phyloP scores from a whole-genome alignment of 2,797 vertebrate genomes.

The Mormyrus hasselquistii region DNA sequence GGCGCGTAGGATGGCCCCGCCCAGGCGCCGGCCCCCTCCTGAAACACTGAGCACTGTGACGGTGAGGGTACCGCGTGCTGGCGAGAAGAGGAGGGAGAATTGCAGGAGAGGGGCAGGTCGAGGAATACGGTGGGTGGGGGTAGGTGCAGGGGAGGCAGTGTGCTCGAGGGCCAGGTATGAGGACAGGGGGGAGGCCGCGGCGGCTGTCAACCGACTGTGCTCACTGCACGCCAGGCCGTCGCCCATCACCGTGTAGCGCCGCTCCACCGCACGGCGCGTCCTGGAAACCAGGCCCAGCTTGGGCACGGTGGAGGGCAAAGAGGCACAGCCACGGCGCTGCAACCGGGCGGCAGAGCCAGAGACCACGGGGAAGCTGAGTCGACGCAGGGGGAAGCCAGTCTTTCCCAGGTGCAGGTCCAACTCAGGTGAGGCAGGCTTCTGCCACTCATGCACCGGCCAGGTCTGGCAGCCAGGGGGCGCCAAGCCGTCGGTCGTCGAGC shows the following conservation, averaged over 20 bases:
- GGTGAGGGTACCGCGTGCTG: slow-evolving; percentile 47
- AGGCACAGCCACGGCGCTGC: slow-evolving; percentile 48
- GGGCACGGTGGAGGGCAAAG: slow-evolving; percentile 56
- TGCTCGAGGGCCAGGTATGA: slow-evolving; percentile 25
- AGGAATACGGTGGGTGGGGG: slow-evolving; percentile 34
- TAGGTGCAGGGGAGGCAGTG: slow-evolving; percentile 35
- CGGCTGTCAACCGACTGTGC: slow-evolving; percentile 40
- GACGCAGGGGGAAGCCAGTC: slow-evolving; percentile 36
- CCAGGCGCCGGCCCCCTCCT: slow-evolving; percentile 51
- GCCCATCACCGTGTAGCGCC: slow-evolving; percentile 56
- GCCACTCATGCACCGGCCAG: slow-evolving; percentile 41
- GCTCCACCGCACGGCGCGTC: slow-evolving; percentile 47
- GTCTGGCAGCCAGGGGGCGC: slow-evolving; percentile 51
- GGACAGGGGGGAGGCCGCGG: slow-evolving; percentile 5
- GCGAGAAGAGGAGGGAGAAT: slow-evolving; percentile 63
- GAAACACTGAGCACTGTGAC: slow-evolving; percentile 60
- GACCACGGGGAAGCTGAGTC: slow-evolving; percentile 47
- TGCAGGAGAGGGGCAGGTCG: slow-evolving; percentile 56
- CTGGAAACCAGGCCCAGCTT: slow-evolving; percentile 58
- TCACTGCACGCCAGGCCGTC: slow-evolving; percentile 47
- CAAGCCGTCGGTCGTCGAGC: slow-evolving; percentile 41
- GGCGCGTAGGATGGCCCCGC: slow-evolving; percentile 55
- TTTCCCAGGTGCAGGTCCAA: slow-evolving; percentile 28
- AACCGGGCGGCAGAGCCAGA: slow-evolving; percentile 40
- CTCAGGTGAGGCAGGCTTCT: slow-evolving; percentile 33